Base-by-base conservation (phyloP, 1,140 invertebrate species). In the Diabrotica undecimpunctata region DNA sequence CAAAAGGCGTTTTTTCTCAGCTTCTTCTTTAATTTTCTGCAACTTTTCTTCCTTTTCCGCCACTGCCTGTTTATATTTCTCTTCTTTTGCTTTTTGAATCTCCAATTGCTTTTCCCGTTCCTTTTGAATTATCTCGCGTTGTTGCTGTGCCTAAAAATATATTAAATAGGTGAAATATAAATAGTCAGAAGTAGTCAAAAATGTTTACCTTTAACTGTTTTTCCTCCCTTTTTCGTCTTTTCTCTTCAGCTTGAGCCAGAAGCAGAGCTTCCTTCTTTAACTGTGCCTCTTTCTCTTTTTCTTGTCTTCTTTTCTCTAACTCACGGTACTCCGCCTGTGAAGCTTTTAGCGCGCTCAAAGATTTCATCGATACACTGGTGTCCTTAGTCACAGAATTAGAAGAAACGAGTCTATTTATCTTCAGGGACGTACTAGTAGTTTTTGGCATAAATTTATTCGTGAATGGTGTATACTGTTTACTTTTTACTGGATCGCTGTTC, bases 111-210 rank as follows among this genome's bases (percentile, higher is more conserved):
- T 84, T 78, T 70, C 75, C 50, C 75, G 70, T 80, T 82, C 84
- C 71, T 75, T 83, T 58, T 87, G 85, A 60, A 83, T 81, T 3
- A 79, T 80, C 66, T 86, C 83, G 9, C 84, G 79, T n/a, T 81
- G 80, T 64, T 83, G 78, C 61, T 81, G 83, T 8, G 83, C 86
- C 64, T 60, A 46, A 14, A 56, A 56, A 56, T 56, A 25, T 25
- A 25, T 25, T 25, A 2, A 25, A 25, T 2, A 4, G 4, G 25
- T 25, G 25, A 25, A 25, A 25, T 25, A 4, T 25, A 25, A 25
- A 4, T 25, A 25, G 25, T 4, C 1, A 25, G 25, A 25, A 2
- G 1, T 25, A 1, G 4, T 25, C 4, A 25, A n/a, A 46, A 46
- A 10, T 46, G 41, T 5, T 60, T 60, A 60, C 61, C 38, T 83